Evolutionary conservation across 2,113 vertebrate genomes (phyloP), one percentile per base, ranked within the genome.

Genomic region (Peromyscus leucopus): DNA sequence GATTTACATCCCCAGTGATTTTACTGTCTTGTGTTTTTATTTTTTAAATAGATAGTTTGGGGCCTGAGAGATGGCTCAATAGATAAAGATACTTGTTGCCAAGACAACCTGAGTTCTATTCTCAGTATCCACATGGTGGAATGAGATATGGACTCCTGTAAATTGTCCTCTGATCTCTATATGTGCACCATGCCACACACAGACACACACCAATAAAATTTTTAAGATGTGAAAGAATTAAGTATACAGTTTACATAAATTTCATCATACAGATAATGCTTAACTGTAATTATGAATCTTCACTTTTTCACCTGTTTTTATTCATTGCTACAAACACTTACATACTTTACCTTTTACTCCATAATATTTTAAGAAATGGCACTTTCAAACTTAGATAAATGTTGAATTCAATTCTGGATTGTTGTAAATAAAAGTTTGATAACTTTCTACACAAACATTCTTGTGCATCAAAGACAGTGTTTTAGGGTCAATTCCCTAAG

Each of bases 401-500:
- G 74, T 90, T 84, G 63, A 84, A 80, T 87, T 51, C 9, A 88
- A 13, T 91, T 97, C 78, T 95, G 12, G 94, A 93, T 61, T 90
- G 76, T 79, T 46, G 86, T 46, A 91, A 91, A 94, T 96, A 89
- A 92, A 91, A 94, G 48, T 90, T 94, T 87, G 65, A 74, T 82
- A 91, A 83, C 46, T 96, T 95, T 94, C 39, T 93, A 63, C 36
- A 28, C 55, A 95, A 95, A 90, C 55, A 83, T 83, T 95, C 95
- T 96, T 91, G 36, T 84, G 31, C 65, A 59, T 93, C 78, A 89
- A 93, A 67, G 12, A 63, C 71, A 89, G 72, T 95, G 89, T 96
- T 94, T 89, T 96, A 94, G 42, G 31, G 11, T 90, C 65, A 86
- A 39, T 96, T 95, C 93, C 93, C 87, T 79, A 92, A 97, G 91